Conservation (phyloP, 2,888 invertebrate species). For the Mycogona germanica region DNA sequence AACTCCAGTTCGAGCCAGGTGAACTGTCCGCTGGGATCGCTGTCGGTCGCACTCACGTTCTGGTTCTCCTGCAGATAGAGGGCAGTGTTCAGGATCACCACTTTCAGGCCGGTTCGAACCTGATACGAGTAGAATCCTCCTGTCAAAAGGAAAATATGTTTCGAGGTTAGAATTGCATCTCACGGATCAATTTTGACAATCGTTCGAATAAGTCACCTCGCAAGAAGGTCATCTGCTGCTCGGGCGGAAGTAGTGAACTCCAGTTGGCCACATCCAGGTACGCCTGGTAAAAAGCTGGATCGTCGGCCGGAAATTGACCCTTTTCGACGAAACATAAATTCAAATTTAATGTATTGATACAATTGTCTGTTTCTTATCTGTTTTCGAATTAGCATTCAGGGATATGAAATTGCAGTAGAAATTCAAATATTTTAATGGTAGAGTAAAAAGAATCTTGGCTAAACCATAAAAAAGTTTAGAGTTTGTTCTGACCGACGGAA, state of each 20-base stretch:
- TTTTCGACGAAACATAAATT: too few relatives aligned
- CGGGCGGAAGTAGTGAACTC: conserved; percentile 4
- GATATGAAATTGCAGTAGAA: too few relatives aligned
- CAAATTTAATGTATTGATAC: too few relatives aligned
- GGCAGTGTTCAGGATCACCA: conserved; percentile 13
- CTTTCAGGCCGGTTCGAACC: conserved; percentile 4
- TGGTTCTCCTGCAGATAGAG: conserved; percentile 5
- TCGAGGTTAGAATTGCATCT: background rate
- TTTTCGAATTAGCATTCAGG: too few relatives aligned
- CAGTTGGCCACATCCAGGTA: conserved; percentile 9
- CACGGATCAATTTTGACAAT: background rate
- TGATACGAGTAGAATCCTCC: conserved; percentile 13
- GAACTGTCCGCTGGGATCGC: conserved; percentile 15
- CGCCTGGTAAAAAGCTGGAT: conserved; percentile 4
- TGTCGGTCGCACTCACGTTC: background rate
- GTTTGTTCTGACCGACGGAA: conserved; percentile 1
- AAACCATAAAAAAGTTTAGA: background rate
- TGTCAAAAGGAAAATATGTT: background rate
- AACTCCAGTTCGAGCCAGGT: conserved; percentile 7
- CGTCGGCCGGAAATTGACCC: conserved; percentile 6
- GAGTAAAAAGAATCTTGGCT: background rate
- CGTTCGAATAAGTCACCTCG: conserved; percentile 2
- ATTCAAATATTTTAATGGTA: too few relatives aligned
- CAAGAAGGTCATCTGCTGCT: background rate
- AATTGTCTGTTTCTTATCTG: too few relatives aligned